A percentile compares a stretch with the other conserved stretches of the same genome.
Conservation (phyloP, 1,140 invertebrate species). For the Sesamia nonagrioides region DNA sequence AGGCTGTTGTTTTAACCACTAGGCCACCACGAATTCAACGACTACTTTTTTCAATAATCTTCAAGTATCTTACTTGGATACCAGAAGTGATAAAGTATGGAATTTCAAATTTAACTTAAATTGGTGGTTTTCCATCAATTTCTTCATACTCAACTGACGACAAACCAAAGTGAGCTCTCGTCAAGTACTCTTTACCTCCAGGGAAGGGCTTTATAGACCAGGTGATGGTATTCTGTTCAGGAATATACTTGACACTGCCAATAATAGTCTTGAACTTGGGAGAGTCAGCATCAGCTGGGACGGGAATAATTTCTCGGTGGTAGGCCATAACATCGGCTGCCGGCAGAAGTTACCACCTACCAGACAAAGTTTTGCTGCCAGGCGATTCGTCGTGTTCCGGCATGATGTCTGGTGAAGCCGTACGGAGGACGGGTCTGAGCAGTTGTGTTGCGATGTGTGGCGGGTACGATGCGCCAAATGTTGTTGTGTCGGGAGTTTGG, state of each 20-base stretch:
- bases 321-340: no score
- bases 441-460: no score
- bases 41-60: conserved; percentile 99
- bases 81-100: conserved; percentile 99
- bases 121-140: conserved; percentile 98
- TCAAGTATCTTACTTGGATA: conserved; percentile 99
- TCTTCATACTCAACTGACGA: conserved; percentile 99
- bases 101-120: conserved; percentile 99
- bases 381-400: no score
- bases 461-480: no score
- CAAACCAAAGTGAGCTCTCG: conserved; percentile 99
- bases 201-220: conserved; percentile 99
- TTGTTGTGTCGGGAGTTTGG: no score
- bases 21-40: no score
- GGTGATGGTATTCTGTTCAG: conserved; percentile 98
- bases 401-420: no score
- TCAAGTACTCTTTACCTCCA: conserved; percentile 99
- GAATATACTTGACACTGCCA: conserved; percentile 98
- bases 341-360: no score
- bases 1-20: no score
- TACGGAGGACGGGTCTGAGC: no score
- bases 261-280: conserved; percentile 99
- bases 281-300: conserved; percentile 99
- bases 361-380: no score
- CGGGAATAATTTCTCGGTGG: conserved; percentile 99